phyloP scores from a whole-genome alignment of 2,113 vertebrate species.

The Drymodes brunneopygia region DNA sequence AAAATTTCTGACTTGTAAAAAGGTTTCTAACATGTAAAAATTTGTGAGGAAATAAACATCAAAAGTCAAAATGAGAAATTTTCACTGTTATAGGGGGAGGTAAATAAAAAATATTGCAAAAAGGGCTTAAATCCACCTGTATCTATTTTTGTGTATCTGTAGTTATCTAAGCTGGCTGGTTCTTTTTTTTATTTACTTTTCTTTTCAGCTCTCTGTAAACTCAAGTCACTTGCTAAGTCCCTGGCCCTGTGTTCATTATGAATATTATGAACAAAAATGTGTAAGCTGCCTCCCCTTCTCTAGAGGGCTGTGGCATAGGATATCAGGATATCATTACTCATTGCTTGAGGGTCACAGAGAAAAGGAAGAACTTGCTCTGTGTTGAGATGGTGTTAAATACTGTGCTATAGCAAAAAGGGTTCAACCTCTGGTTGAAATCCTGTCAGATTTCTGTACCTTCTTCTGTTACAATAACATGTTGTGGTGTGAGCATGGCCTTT shows the following conservation, averaged over 20 bases:
- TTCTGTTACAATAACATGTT: not conserved
- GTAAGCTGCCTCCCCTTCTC: not conserved
- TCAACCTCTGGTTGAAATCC: slow-evolving; percentile 30
- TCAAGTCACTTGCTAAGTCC: not conserved
- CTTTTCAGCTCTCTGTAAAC: not conserved
- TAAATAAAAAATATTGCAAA: not conserved
- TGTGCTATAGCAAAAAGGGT: not conserved
- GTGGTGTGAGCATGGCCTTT: slow-evolving; percentile 3
- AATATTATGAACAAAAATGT: not conserved
- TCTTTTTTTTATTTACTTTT: not conserved
- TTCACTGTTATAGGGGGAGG: not conserved
- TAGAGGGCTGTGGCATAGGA: not conserved
- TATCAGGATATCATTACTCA: not conserved
- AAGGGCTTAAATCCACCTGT: not conserved
- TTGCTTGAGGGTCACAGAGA: not conserved
- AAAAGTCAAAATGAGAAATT: not conserved
- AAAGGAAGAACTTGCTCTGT: not conserved
- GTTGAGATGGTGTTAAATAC: not conserved
- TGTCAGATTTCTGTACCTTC: not conserved
- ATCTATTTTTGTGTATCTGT: not conserved
- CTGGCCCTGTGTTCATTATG: not conserved
- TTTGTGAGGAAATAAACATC: not conserved
- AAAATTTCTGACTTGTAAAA: not conserved
- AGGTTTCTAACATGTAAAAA: not conserved
- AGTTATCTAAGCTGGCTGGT: not conserved